phyloP scores from a whole-genome alignment of 2,888 invertebrate species.

The Pachydiplax longipennis region DNA sequence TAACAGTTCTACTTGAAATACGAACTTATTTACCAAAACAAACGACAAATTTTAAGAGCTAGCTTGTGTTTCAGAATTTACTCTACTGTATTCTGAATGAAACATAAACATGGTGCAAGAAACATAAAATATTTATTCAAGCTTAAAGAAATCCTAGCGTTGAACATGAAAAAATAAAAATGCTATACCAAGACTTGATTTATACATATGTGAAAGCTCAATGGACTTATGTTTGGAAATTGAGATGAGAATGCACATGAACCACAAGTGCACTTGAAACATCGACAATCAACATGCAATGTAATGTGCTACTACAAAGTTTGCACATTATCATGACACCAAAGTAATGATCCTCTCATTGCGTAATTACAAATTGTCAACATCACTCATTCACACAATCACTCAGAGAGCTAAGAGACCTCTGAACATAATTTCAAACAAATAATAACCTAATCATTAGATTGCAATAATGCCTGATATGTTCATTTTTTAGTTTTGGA shows the following conservation, averaged over 20 bases:
- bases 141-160: neutral
- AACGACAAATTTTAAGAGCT: too few relatives aligned
- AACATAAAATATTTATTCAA: conserved; percentile 20
- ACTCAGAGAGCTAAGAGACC: neutral
- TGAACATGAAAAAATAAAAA: neutral
- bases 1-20: too few relatives aligned
- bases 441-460: neutral
- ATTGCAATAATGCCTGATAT: neutral
- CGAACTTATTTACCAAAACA: too few relatives aligned
- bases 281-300: neutral
- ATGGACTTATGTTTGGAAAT: neutral
- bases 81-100: neutral
- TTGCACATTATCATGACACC: neutral
- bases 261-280: neutral
- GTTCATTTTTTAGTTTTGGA: neutral
- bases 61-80: neutral
- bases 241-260: neutral
- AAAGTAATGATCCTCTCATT: neutral
- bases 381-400: conserved; percentile 14
- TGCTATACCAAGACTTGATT: neutral
- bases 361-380: neutral
- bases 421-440: neutral
- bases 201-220: neutral
- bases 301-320: neutral
- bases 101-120: conserved; percentile 3